Evolutionary conservation across 2,797 vertebrate species (phyloP).

Genomic region (Sparidentex hasta): DNA sequence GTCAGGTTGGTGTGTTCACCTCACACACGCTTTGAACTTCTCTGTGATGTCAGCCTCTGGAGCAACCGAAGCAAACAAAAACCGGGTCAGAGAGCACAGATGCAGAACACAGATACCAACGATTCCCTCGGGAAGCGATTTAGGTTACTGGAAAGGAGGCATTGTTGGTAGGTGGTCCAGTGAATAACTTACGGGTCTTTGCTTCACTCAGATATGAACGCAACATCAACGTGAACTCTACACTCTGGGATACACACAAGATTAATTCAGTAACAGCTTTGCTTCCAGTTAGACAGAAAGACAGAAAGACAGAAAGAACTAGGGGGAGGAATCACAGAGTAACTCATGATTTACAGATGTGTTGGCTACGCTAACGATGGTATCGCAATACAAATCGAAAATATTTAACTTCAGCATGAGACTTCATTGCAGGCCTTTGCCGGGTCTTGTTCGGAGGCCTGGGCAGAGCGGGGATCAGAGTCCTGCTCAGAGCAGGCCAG

Average conservation of each 20-base stretch:
- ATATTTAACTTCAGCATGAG: too few relatives aligned
- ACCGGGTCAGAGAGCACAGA: neutral
- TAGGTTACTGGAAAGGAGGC: neutral
- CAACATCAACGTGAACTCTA: neutral
- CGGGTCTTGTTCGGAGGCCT: too few relatives aligned
- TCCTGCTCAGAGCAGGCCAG: too few relatives aligned
- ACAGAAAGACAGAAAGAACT: too few relatives aligned
- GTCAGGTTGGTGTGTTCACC: conserved; percentile 23
- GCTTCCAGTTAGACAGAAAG: too few relatives aligned
- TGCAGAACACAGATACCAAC: neutral
- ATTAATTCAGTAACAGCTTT: too few relatives aligned
- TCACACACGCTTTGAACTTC: conserved; percentile 42
- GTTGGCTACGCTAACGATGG: too few relatives aligned
- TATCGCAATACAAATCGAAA: too few relatives aligned
- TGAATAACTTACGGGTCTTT: neutral
- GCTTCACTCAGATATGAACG: neutral
- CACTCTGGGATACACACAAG: too few relatives aligned
- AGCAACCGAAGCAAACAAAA: conserved; percentile 3
- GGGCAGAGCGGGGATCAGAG: too few relatives aligned
- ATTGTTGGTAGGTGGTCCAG: neutral
- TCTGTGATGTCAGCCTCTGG: conserved; percentile 22
- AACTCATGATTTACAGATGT: too few relatives aligned
- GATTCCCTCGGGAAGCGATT: neutral
- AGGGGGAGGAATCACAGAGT: neutral
- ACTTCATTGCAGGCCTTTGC: too few relatives aligned